Evolutionary conservation across 2,113 vertebrate genomes (phyloP).

Genomic region (Isichthys henryi): DNA sequence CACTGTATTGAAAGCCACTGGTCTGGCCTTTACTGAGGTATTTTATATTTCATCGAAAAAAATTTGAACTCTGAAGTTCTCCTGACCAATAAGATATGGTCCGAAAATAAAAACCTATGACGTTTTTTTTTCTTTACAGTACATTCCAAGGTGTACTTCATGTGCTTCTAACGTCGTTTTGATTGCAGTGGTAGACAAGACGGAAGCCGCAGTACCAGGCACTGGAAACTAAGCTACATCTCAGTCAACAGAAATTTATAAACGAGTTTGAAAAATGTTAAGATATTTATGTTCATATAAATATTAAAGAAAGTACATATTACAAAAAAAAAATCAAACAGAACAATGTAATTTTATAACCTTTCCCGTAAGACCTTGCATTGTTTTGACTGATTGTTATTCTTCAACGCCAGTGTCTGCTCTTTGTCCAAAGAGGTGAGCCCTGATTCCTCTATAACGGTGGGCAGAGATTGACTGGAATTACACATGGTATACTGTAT

Average conservation of each 20-base stretch:
- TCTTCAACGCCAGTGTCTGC: constrained; percentile 47
- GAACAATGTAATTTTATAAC: constrained; percentile 45
- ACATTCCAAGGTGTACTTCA: not conserved
- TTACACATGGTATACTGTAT: constrained; percentile 13
- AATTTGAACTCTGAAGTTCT: constrained; percentile 17
- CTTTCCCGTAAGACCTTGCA: constrained; percentile 32
- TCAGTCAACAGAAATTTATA: constrained; percentile 1
- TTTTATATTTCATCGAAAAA: constrained; percentile 16
- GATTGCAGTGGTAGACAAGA: constrained; percentile 38
- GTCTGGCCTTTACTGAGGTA: constrained; percentile 44
- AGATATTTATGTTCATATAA: constrained; percentile 27
- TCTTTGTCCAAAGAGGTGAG: constrained; percentile 23
- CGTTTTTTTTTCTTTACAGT: not conserved
- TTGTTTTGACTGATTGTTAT: constrained; percentile 50
- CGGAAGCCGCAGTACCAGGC: constrained; percentile 7
- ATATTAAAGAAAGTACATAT: constrained; percentile 54
- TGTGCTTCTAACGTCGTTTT: constrained; percentile 16
- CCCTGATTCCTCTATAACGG: constrained; percentile 31
- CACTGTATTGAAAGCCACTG: constrained; percentile 26
- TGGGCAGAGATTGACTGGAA: constrained; percentile 29
- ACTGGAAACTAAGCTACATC: constrained; percentile 29
- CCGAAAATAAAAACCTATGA: constrained; percentile 1
- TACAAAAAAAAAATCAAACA: constrained; percentile 34
- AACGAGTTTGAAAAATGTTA: constrained; percentile 24
- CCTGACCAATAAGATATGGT: constrained; percentile 25